Evolutionary conservation across 92 coral and sea anemone genomes (phyloP), one percentile per base, ranked within the genome.

Genomic region (Epizoanthus ramosus): DNA sequence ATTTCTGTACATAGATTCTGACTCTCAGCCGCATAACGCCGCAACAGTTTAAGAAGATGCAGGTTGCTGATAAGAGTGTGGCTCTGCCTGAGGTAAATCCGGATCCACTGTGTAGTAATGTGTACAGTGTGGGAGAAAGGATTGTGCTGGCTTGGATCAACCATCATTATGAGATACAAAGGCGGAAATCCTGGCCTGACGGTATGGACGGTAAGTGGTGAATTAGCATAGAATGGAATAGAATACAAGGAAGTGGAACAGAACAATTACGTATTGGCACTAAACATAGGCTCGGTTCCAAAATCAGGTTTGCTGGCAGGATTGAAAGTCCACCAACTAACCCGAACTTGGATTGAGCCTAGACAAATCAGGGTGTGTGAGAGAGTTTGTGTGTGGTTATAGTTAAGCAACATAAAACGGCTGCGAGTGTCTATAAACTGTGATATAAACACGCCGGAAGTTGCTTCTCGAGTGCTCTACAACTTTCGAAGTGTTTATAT

Each of bases 51-150:
- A 97, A 83, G 87, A 97, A 97, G 81, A 80, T 97, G 28, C 92
- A 89, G 83, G 76, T 86, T 18, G 97, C 95, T 14, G 88, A 83
- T 81, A 91, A 88, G 64, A 90, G 79, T 37, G 63, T 73, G 33
- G 86, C 90, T 13, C 85, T 88, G 0, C 95, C 98, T 1, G 91
- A 85, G 3, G 83, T 97, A 47, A 97, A 94, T 70, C 96, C 99
- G 8, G 97, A 97, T 54, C 99, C 99, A 19, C 80, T 94, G 84
- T 74, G 92, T 45, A 97, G 99, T 68, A 97, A 97, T 88, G 98
- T 97, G 65, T 97, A 97, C 87, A 89, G 98, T 61, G 97, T 97
- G 15, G 99, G 99, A 6, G 99, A 97, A 80, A 89, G 99, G 73
- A 93, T 97, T 59, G 63, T 97, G 56, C 71, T 97, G 57, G 87